Evolutionary conservation across 2,797 vertebrate species (phyloP).

Genomic region (Cyclopterus lumpus): DNA sequence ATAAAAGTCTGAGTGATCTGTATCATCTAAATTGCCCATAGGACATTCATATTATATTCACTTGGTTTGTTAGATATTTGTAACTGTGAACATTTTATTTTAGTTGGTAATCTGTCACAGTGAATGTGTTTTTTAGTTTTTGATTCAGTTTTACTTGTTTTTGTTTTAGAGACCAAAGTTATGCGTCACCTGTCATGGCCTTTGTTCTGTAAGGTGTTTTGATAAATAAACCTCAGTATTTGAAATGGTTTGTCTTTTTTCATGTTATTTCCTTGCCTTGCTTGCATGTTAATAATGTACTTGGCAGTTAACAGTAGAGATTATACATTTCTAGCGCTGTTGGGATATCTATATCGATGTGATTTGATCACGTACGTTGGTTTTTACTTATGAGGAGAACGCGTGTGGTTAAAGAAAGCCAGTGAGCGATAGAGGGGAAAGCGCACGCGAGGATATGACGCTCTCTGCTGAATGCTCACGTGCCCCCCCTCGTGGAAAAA

Average conservation of each 20-base stretch:
- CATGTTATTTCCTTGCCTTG: neutral
- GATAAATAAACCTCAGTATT: constrained; percentile 83
- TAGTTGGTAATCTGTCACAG: constrained; percentile 66
- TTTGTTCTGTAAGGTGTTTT: constrained; percentile 83
- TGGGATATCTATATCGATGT: accelerated
- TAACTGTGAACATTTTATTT: constrained; percentile 49
- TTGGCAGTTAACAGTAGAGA: accelerated
- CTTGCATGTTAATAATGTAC: neutral
- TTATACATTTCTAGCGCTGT: accelerated
- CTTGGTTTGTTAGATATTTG: constrained; percentile 64
- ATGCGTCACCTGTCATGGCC: constrained; percentile 65
- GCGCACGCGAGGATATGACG: neutral
- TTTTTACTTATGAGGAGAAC: neutral
- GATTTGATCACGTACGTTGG: accelerated
- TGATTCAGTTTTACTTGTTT: constrained; percentile 43
- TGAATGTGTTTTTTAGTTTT: constrained; percentile 74
- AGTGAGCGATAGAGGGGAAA: neutral
- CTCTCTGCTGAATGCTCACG: neutral
- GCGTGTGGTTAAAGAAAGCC: too few species aligned
- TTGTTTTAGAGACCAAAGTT: constrained; percentile 81
- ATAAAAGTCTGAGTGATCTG: constrained; percentile 28
- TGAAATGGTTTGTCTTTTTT: constrained; percentile 27
- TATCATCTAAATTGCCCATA: constrained; percentile 43
- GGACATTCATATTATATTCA: constrained; percentile 50
- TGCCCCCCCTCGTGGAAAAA: constrained; percentile 29